These are phyloP conservation scores for Homarus americanus DNA, from an alignment of 1,140 invertebrate genomes.

Conservation along the genomic window DNA sequence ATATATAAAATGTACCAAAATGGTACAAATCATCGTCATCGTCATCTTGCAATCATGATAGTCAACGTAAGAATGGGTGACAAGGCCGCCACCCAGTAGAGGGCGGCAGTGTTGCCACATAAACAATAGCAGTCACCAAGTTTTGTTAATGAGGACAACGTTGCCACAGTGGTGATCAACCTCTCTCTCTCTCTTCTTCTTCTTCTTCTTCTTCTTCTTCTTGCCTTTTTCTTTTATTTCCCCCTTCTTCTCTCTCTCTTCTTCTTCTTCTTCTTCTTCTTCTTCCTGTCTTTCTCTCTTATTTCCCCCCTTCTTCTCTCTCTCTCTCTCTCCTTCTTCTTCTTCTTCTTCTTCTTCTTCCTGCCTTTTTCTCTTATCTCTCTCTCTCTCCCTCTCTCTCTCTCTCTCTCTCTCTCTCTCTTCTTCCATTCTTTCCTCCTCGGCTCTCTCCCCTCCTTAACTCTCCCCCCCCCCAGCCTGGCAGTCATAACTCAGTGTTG, in stretches of 20 bases:
- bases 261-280: not conserved
- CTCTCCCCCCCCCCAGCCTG: not conserved
- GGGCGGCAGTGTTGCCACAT: no score
- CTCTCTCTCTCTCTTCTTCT: no score
- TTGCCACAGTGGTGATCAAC: no score
- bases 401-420: not conserved
- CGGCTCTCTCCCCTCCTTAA: not conserved
- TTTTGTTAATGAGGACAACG: no score
- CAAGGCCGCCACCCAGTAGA: no score
- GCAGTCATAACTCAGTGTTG: not conserved
- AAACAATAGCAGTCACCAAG: no score
- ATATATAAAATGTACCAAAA: no score
- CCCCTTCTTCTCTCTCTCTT: not conserved
- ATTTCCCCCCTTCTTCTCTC: not conserved
- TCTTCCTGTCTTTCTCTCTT: not conserved
- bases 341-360: not conserved
- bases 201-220: not conserved
- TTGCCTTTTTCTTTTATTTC: no score
- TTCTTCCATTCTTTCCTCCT: not conserved
- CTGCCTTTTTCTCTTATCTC: not conserved
- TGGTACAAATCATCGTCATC: no score
- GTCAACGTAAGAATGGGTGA: no score
- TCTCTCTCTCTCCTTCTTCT: not conserved
- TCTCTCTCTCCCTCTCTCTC: not conserved
- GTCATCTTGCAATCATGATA: no score